Percentiles rank a stretch among this genome's conserved stretches.
Conservation (phyloP, 2,888 invertebrate species). For the Nebria salina region DNA sequence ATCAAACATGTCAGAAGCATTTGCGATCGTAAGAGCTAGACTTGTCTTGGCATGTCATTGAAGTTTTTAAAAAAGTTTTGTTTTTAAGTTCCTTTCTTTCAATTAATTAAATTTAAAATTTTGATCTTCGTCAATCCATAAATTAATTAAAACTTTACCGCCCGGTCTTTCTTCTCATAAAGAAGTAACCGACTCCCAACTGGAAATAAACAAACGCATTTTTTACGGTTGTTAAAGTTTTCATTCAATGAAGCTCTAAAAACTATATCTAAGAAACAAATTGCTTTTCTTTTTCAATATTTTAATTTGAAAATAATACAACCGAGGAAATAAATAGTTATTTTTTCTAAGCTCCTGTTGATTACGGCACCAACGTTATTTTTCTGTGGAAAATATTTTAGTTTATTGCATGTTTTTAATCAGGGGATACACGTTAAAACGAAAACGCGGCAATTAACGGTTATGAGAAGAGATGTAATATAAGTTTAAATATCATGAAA, state of each 20-base stretch:
- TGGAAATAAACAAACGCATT: background rate
- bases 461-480: background rate
- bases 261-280: background rate
- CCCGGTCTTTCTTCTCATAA: no score
- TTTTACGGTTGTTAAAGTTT: background rate
- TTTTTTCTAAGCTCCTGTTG: no score
- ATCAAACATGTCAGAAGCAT: background rate
- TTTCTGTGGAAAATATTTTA: background rate
- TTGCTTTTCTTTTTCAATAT: background rate
- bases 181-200: background rate
- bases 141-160: no score
- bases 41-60: background rate
- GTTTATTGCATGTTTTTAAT: background rate
- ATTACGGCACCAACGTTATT: no score
- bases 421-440: background rate
- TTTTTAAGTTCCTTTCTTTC: background rate
- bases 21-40: background rate
- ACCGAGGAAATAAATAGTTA: no score
- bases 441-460: background rate
- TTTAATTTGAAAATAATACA: no score
- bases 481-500: background rate
- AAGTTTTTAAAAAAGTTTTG: background rate
- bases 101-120: background rate
- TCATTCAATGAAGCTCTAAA: background rate
- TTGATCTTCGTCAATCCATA: background rate